Evolutionary conservation across 2,113 vertebrate genomes (phyloP), one percentile per base, ranked within the genome.

Genomic region (Eublepharis macularius): DNA sequence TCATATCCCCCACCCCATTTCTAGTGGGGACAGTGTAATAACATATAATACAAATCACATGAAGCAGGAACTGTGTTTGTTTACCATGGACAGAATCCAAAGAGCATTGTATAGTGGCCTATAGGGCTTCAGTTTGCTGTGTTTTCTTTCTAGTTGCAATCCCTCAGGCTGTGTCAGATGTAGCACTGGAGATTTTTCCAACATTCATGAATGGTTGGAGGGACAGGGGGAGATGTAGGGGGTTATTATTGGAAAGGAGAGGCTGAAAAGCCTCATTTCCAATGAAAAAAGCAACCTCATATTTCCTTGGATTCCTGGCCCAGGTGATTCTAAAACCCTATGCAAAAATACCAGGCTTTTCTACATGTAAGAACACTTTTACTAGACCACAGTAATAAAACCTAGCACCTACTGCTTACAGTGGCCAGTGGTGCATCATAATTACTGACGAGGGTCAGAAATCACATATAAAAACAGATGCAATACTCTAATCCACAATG

Each of bases 31-130:
- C 68, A 1, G 17, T 24, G 65, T 85, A 8, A 47, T 65, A n/a
- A 0, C n/a, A 70, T 41, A 0, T 0, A 45, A 81, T 81, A 8
- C 36, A 65, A 84, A 69, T 34, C 41, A 3, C 3, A 54, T 85
- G 82, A 70, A 32, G 81, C 63, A 81, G 69, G 77, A 79, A 70
- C 21, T 39, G 87, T 88, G n/a, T 70, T 88, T 76, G 49, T 51
- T 29, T 69, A 63, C 26, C 29, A 36, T 69, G 66, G 66, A n/a
- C 66, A 69, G 66, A 36, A 69, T 69, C 66, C 66, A 69, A 69
- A 34, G 13, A 69, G 10, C 66, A n/a, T 69, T 69, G 13, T 34
- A n/a, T 36, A 29, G 6, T 10, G n/a, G 66, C 34, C 32, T 69
- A 69, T n/a, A 69, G 66, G 66, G 5, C 66, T 63, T 63, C 60